Evolutionary conservation across 2,888 invertebrate genomes (phyloP).

Genomic region (Bombylius discolor): DNA sequence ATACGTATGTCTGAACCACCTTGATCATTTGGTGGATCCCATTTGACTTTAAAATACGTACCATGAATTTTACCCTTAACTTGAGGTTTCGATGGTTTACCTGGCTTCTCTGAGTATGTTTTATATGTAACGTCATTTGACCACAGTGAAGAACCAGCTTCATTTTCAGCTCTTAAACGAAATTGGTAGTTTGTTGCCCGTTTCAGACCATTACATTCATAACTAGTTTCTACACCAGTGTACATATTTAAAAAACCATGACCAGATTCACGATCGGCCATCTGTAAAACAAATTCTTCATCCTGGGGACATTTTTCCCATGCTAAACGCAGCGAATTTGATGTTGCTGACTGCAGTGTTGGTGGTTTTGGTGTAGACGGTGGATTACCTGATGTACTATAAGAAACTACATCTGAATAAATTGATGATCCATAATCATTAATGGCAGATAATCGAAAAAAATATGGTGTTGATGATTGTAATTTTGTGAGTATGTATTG

Average conservation of each 20-base stretch:
- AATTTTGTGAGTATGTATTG: constrained; percentile 65
- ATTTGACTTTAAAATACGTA: constrained; percentile 63
- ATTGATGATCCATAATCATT: constrained; percentile 66
- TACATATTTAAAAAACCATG: constrained; percentile 71
- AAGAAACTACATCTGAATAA: constrained; percentile 54
- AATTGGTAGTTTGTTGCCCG: constrained; percentile 72
- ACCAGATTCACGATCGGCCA: constrained; percentile 54
- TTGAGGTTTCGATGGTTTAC: constrained; percentile 60
- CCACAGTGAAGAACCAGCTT: constrained; percentile 73
- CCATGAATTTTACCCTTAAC: constrained; percentile 74
- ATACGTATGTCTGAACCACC: constrained; percentile 58
- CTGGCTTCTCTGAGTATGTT: constrained; percentile 68
- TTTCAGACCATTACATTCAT: constrained; percentile 53
- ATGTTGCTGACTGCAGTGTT: constrained; percentile 47
- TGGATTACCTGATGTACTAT: constrained; percentile 65
- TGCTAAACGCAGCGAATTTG: constrained; percentile 51
- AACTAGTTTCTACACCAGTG: constrained; percentile 58
- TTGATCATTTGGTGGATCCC: constrained; percentile 66
- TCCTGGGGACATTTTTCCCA: constrained; percentile 67
- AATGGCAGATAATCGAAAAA: constrained; percentile 69
- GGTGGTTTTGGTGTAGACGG: constrained; percentile 72
- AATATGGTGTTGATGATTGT: constrained; percentile 65
- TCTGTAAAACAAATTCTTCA: constrained; percentile 70
- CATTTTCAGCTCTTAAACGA: constrained; percentile 67
- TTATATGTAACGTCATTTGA: constrained; percentile 63